Conservation (phyloP, 2,797 vertebrate genomes). For the Nothura maculosa region DNA sequence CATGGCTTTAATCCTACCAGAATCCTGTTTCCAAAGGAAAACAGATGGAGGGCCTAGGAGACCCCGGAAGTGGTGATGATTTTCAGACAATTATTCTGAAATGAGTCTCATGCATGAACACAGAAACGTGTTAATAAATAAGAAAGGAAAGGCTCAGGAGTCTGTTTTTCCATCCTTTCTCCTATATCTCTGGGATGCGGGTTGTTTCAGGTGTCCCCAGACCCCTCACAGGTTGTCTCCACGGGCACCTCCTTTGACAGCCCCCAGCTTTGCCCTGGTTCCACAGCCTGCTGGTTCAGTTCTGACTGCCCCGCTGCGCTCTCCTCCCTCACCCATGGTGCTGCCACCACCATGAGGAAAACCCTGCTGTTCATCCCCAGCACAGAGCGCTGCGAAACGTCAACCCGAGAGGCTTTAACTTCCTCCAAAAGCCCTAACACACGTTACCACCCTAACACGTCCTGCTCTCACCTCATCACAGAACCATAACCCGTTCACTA, state of each 20-base stretch:
- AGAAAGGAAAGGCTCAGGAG: not conserved
- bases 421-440: too few species aligned
- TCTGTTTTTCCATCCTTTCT: not conserved
- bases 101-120: not conserved
- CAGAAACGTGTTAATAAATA: not conserved
- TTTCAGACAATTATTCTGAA: not conserved
- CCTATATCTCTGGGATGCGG: not conserved
- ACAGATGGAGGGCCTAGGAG: not conserved
- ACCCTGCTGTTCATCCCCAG: not conserved
- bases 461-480: not conserved
- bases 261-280: too few species aligned
- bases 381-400: not conserved
- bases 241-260: too few species aligned
- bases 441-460: not conserved
- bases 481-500: not conserved
- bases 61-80: not conserved
- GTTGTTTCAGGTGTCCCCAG: not conserved
- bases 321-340: not conserved
- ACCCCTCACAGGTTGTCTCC: not conserved
- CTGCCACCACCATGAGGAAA: not conserved
- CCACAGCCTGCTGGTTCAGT: too few species aligned
- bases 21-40: not conserved
- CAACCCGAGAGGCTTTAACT: not conserved
- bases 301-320: not conserved
- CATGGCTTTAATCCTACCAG: accelerated